These are phyloP conservation scores for Mycalesis mineus DNA, from an alignment of 2,888 invertebrate species.

Conservation along the genomic window DNA sequence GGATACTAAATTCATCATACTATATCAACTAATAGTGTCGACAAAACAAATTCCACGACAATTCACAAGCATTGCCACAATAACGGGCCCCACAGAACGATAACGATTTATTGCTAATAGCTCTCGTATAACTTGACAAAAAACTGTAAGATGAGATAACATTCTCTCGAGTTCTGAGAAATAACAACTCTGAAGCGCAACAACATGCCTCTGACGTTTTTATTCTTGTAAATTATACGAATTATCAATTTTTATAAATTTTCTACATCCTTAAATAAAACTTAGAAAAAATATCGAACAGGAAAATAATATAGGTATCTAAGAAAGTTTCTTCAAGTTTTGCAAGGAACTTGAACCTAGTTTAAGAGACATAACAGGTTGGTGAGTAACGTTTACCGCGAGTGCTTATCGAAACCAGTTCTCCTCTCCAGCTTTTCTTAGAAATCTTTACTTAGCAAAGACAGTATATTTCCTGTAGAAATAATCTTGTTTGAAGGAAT, in stretches of 20 bases:
- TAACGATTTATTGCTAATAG: background rate
- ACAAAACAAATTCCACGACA: background rate
- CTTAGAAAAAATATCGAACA: too few species aligned
- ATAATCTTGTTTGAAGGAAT: background rate
- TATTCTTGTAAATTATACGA: too few species aligned
- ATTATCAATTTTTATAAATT: too few species aligned
- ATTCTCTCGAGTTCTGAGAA: too few species aligned
- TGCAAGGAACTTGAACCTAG: constrained; percentile 12
- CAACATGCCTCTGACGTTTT: too few species aligned
- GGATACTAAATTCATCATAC: too few species aligned
- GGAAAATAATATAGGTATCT: background rate
- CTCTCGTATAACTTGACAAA: background rate
- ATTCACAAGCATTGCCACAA: background rate
- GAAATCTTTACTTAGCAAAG: background rate
- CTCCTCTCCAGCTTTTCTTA: constrained; percentile 10
- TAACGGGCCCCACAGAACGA: background rate
- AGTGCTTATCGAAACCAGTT: constrained; percentile 22
- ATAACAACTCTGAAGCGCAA: too few species aligned
- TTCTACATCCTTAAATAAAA: too few species aligned
- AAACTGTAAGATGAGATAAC: background rate
- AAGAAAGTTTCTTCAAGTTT: background rate
- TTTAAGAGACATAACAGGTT: constrained; percentile 27
- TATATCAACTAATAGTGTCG: too few species aligned
- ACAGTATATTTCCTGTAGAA: background rate
- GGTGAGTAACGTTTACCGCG: constrained; percentile 22